phyloP scores from a whole-genome alignment of 2,797 vertebrate species.

The Tragopan temminckii region DNA sequence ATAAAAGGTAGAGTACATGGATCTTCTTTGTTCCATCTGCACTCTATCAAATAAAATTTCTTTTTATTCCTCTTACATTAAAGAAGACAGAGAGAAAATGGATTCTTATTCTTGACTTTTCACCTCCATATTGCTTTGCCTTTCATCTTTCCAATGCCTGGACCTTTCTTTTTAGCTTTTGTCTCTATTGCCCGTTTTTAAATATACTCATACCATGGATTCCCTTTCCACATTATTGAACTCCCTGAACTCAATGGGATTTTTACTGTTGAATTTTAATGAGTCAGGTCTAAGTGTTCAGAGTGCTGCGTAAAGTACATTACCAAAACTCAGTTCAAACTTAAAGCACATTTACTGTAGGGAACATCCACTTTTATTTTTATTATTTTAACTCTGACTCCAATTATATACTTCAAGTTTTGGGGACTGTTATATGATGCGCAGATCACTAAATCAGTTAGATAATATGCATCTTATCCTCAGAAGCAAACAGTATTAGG shows the following conservation, averaged over 20 bases:
- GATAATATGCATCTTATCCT: neutral
- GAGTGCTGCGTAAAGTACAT: neutral
- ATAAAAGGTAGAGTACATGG: neutral
- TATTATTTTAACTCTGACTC: neutral
- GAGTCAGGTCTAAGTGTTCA: neutral
- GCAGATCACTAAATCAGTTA: neutral
- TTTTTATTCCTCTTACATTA: neutral
- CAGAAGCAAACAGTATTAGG: neutral
- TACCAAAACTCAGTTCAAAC: neutral
- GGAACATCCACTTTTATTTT: fast-evolving
- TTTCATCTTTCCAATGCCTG: neutral
- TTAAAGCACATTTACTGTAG: neutral
- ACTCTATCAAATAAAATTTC: neutral
- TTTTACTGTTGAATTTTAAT: neutral
- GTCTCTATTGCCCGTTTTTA: neutral
- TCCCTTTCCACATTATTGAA: neutral
- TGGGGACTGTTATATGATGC: neutral
- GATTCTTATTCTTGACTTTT: neutral
- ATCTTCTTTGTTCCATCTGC: neutral
- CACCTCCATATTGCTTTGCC: neutral
- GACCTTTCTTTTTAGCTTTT: neutral
- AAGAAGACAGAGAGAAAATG: neutral
- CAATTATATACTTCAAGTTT: neutral
- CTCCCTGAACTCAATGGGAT: neutral
- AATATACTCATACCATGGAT: neutral